Evolutionary conservation across 2,113 vertebrate genomes (phyloP), one percentile per base, ranked within the genome.

Genomic region (Panurus biarmicus): DNA sequence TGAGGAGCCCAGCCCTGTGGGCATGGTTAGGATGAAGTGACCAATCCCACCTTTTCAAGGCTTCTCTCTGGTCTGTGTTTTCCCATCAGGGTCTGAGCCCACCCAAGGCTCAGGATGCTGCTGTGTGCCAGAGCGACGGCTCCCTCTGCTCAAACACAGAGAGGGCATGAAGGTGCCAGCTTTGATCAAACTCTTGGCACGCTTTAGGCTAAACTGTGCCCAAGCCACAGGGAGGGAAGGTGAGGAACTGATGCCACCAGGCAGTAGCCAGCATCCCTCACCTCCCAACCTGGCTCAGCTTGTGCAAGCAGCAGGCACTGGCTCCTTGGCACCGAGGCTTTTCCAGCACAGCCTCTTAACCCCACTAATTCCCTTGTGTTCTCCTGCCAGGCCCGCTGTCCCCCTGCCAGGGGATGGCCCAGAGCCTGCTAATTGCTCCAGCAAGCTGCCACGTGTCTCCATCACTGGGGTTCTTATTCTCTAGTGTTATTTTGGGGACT

Each of bases 121-220:
- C 50, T 4, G 2, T 31, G 45, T 80, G 38, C 51, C 0, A 0
- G 36, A 45, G 38, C 0, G 0, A 50, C 0, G 0, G 29, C 36
- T 91, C 53, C 47, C 44, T 71, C 75, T 44, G 40, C 28, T 81
- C 45, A 38, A 28, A 85, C 44, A 69, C 47, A 0, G 1, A n/a
- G 31, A 79, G 6, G n/a, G 69, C 58, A 42, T 12, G 56, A 65
- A 93, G 58, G 18, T 66, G 74, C 44, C 4, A 2, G 35, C 24
- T 85, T 83, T 75, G 64, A 56, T 6, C 51, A 47, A 67, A 26
- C 22, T 36, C 61, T 87, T 6, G 6, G 24, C 53, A 48, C 0
- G 3, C 36, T 73, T 64, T 58, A 64, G 79, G 72, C 50, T 84
- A 48, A 51, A 33, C 21, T 48, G 53, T 75, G 45, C 74, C 21